Evolutionary conservation across 2,797 vertebrate species (phyloP), one percentile per base, ranked within the genome.

Genomic region (Epinephelus malabaricus): DNA sequence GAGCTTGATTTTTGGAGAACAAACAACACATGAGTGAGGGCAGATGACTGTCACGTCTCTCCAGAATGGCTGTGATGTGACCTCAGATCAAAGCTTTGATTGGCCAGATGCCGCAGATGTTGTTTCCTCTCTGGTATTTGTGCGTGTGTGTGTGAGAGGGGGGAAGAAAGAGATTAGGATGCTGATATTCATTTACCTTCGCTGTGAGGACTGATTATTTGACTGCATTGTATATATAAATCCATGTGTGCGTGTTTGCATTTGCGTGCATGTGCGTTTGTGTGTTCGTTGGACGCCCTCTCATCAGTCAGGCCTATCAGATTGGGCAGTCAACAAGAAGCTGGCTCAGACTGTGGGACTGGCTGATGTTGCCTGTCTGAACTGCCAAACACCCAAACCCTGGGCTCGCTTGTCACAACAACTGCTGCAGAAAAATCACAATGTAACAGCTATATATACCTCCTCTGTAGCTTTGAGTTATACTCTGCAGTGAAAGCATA

Each of bases 31-130:
- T 54, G 72, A 78, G 77, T 47, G 82, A 86, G 80, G 79, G 77
- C 81, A 85, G 86, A 86, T 79, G 87, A 88, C 77, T 68, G 84
- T 88, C 83, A 84, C 71, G 71, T 82, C 83, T 56, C 69, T 72
- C 62, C 76, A 75, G 46, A 79, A 73, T 77, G 85, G 64, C 72
- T 87, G 60, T 43, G 82, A 85, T 86, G 75, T 86, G 86, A 92
- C 85, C 86, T 74, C 58, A 88, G 87, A 90, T 89, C 91, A 92
- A 87, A 92, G 91, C 86, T 73, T 63, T 67, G 84, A 84, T 83
- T 88, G 85, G 73, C 84, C 88, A 81, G 86, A 90, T 87, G 88
- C 87, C 47, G 70, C 88, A 91, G 83, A 90, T 88, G 90, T 89
- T 83, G 83, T 76, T 87, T 79, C 65, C 59, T 70, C 84, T 82